Base-by-base conservation (phyloP, 2,797 vertebrate species). In the Setipinna tenuifilis region DNA sequence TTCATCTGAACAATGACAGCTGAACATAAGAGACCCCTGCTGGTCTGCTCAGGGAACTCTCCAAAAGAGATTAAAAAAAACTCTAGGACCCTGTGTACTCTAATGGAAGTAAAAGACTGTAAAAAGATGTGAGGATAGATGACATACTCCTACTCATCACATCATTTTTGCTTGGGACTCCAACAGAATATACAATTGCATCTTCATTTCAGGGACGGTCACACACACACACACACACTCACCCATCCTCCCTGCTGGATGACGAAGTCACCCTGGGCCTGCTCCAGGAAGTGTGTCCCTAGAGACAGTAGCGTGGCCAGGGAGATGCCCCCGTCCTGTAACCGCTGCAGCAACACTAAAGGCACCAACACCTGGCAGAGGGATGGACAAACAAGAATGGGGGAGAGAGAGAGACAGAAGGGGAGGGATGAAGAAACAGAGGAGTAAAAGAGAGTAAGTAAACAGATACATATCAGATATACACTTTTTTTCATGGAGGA, bases 181-280 rank as follows among this genome's bases (percentile, higher is more conserved):
- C 35, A 5, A 41, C 35, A 41, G 35, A 41, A 5, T 41, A 2
- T 41, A 2, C 2, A 41, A 41, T 41, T 5, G 35, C 35, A 2
- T 41, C 5, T 41, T 2, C 2, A 2, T 41, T 41, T 41, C 35
- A 41, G 35, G 2, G 35, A 41, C 35, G 35, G 35, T 5, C 50
- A 54, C 10, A 25, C 6, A 83, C 57, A 82, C 46, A 82, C 50
- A 31, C 25, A 83, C 25, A 83, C 85, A 93, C 97, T 97, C 95
- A 99, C 98, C 97, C 98, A 99, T 96, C 98, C 98, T 31, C 98
- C 98, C 88, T 97, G 97, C 84, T 97, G 96, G 85, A 97, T 95
- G 91, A 99, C 96, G 91, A 94, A 97, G 86, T 96, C 95, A 0
- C 96, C 94, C 83, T 95, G 94, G 2, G 89, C 92, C 85, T 99